phyloP scores from a whole-genome alignment of 2,113 vertebrate genomes.

The Agelaius phoeniceus region DNA sequence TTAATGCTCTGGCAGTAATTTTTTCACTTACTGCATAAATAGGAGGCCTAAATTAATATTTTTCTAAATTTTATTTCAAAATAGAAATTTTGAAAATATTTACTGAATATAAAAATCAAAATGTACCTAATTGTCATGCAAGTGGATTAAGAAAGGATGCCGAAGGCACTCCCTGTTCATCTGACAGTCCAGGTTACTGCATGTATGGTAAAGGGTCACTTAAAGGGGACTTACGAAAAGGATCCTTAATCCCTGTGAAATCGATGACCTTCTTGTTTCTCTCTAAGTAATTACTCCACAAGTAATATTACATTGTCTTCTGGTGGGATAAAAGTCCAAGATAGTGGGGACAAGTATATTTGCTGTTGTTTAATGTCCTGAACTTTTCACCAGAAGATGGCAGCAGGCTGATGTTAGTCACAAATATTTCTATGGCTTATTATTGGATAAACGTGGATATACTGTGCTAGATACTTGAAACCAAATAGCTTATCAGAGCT shows the following conservation, averaged over 20 bases:
- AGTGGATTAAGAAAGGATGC: background rate
- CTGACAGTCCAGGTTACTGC: background rate
- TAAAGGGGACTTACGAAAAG: background rate
- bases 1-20: background rate
- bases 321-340: background rate
- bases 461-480: background rate
- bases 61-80: background rate
- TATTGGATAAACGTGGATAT: background rate
- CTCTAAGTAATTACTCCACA: background rate
- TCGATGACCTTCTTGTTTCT: background rate
- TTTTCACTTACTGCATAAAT: background rate
- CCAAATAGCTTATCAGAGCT: background rate
- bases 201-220: background rate
- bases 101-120: background rate
- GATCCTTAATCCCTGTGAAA: background rate
- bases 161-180: background rate
- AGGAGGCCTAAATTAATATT: background rate
- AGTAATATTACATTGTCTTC: background rate
- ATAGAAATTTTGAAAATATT: background rate
- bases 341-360: background rate
- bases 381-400: conserved; percentile 61
- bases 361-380: background rate
- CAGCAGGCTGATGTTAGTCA: conserved; percentile 11
- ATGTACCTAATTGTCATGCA: background rate
- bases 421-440: background rate